Evolutionary conservation across 2,888 invertebrate species (phyloP).

Genomic region (Caenorhabditis wallacei): DNA sequence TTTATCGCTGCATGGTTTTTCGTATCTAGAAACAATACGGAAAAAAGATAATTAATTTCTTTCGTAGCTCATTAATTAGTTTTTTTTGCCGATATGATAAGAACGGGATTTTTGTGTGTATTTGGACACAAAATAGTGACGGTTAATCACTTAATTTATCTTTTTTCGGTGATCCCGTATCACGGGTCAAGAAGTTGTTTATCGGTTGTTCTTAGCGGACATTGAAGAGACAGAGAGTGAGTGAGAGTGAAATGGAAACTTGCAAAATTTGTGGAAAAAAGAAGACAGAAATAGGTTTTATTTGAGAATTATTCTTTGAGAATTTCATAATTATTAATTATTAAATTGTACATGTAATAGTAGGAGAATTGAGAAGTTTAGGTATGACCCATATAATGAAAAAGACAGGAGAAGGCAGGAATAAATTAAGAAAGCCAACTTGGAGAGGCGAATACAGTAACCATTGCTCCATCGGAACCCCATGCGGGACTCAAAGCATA

Average conservation of each 20-base stretch:
- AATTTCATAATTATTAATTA: constrained; percentile 17
- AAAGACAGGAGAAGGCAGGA: not conserved
- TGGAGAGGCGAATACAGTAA: constrained; percentile 67
- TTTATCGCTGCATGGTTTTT: not conserved
- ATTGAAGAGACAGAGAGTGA: not conserved
- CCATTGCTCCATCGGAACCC: constrained; percentile 63
- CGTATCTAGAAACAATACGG: not conserved
- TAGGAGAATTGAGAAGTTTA: constrained; percentile 32
- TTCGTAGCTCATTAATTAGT: constrained; percentile 8
- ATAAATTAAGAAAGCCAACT: constrained; percentile 62
- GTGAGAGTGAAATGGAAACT: constrained; percentile 2
- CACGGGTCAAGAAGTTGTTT: constrained; percentile 27
- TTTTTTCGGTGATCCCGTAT: constrained; percentile 20
- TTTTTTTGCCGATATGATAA: not conserved
- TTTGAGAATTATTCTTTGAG: not conserved
- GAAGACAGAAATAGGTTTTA: not conserved
- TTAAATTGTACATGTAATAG: constrained; percentile 42
- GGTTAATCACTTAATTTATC: constrained; percentile 23
- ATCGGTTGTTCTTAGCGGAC: constrained; percentile 6
- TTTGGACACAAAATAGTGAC: not conserved
- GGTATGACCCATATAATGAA: constrained; percentile 24
- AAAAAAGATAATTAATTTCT: not conserved
- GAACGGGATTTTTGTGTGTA: not conserved
- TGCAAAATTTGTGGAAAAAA: not conserved
- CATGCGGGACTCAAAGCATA: constrained; percentile 68